Percentiles rank a stretch among this genome's conserved stretches.
Evolutionary conservation across 2,888 invertebrate genomes (phyloP).

Genomic region (Camptogramma bilineatum): DNA sequence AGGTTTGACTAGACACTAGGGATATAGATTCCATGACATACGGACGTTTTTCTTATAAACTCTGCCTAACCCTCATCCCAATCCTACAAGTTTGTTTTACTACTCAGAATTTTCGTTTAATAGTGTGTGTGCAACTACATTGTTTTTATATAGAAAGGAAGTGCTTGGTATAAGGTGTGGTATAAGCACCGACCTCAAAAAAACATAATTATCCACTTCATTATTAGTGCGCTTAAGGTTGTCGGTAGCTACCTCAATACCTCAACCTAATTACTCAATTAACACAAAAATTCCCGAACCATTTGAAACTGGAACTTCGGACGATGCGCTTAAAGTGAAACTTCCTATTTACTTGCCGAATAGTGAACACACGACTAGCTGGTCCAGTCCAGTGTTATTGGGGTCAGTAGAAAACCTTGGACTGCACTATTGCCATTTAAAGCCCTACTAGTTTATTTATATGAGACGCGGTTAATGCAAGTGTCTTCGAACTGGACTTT

Average conservation of each 20-base stretch:
- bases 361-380: constrained; percentile 25
- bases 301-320: constrained; percentile 9
- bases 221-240: constrained; percentile 16
- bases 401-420: constrained; percentile 47
- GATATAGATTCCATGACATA: no score
- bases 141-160: constrained; percentile 16
- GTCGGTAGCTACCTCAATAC: constrained; percentile 5
- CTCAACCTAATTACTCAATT: constrained; percentile 21
- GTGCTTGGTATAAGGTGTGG: constrained; percentile 1
- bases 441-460: constrained; percentile 40
- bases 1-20: no score
- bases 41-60: no score
- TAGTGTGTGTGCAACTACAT: not conserved
- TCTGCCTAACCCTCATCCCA: no score
- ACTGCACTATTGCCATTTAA: constrained; percentile 38
- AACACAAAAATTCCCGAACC: constrained; percentile 2
- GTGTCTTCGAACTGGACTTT: constrained; percentile 22
- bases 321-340: constrained; percentile 20
- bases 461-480: constrained; percentile 25
- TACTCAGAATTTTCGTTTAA: not conserved
- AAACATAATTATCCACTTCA: constrained; percentile 19
- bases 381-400: constrained; percentile 32
- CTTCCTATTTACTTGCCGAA: constrained; percentile 16
- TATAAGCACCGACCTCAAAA: constrained; percentile 16
- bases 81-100: not conserved